Evolutionary conservation across 1,140 invertebrate genomes (phyloP), one percentile per base, ranked within the genome.

Genomic region (Notospermus geniculatus): DNA sequence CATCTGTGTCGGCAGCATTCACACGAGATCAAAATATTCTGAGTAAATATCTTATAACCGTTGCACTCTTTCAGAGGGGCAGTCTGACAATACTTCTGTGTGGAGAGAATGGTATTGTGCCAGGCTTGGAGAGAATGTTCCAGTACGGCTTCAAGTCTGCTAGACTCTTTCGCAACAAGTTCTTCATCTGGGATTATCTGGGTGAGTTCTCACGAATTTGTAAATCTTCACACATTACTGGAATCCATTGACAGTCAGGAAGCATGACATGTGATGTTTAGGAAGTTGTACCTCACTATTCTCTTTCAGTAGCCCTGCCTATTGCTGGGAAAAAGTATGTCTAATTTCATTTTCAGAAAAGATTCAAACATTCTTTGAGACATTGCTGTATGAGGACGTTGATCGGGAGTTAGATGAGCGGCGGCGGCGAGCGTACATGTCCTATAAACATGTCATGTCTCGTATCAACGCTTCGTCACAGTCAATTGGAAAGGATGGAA

Each of bases 161-260:
- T 27, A 84, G 95, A 52, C 86, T 98, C 65, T 98, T 98, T 80
- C 89, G 92, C 23, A 88, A 91, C 67, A 96, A 97, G 82, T 87
- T 97, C 57, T 97, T 95, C 75, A 89, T 98, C 36, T 99, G 97
- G 97, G 96, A 98, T 82, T 98, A 93, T 83, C 89, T 99, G 75
- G 88, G 95, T 96, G 83, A 85, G 84, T 82, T 54, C 36, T 55
- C 17, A 28, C n/a, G 2, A 29, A 7, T 53, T 53, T 28, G 2
- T n/a, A n/a, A 36, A 36, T 4, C 32, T 15, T 41, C 39, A 29
- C 19, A 29, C 17, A 41, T 5, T 2, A 2, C n/a, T 57, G 22
- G 1, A 11, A 5, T 39, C 11, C n/a, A 41, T 22, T 27, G 36
- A 1, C 23, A 56, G 17, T 30, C 15, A 54, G 57, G 43, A 59